Base-by-base conservation (phyloP, 1,140 invertebrate species). In the Zeugodacus cucurbitae region DNA sequence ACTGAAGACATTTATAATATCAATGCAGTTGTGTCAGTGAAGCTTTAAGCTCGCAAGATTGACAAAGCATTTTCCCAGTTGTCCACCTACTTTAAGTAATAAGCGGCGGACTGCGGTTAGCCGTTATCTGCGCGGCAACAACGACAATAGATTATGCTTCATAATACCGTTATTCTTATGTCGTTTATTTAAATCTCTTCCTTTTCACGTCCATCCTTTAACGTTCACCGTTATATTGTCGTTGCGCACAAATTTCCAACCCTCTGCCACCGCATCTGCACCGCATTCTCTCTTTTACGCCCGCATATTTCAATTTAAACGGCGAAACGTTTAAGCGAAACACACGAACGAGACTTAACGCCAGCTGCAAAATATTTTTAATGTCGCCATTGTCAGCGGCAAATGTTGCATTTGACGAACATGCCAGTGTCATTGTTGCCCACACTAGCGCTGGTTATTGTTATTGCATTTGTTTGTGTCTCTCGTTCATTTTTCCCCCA, bases 361-460 rank as follows among this genome's bases (percentile, higher is more conserved):
- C 29, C 64, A 67, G 29, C 64, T 67, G 32, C 64, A 67, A n/a
- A n/a, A 67, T 32, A 67, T 67, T 67, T 67, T 67, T 67, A 67
- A 67, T 67, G 64, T 32, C 29, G 64, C 14, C 64, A 67, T 67
- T 67, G 64, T 67, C 64, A 67, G 29, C 64, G 29, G 64, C 64
- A 67, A 67, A 67, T 67, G 64, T 67, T 67, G 64, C 29, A 32
- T 67, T 67, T 67, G 64, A 67, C 64, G 64, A 67, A 34, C 64
- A 67, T 6, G 64, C 29, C 64, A 34, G 26, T 34, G 64, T 67
- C 64, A 67, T 67, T 67, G 26, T 67, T 67, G 64, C 26, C 26
- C 14, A 34, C 64, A 67, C 64, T 32, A 20, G 64, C 11, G 64
- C 11, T 67, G n/a, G 64, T 67, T 67, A 67, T 3, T 32, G 64